phyloP scores from a whole-genome alignment of 2,113 vertebrate genomes.

The Sapajus apella region DNA sequence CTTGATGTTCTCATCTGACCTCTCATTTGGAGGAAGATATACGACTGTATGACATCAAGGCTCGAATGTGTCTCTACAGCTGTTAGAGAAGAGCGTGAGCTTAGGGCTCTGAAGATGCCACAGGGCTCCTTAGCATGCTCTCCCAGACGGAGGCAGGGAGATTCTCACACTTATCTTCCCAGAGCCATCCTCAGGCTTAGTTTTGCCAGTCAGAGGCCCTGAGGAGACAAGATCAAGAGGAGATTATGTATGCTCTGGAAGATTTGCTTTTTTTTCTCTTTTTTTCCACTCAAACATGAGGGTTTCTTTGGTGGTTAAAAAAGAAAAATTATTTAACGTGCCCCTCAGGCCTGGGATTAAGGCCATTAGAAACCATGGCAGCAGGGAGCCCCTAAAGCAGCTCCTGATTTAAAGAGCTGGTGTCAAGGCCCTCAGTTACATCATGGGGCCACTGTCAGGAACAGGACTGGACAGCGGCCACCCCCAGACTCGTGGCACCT shows the following conservation, averaged over 20 bases:
- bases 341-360: constrained; percentile 85
- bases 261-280: constrained; percentile 81
- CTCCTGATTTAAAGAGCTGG: constrained; percentile 82
- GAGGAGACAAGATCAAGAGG: constrained; percentile 77
- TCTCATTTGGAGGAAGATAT: not conserved
- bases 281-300: constrained; percentile 69
- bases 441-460: constrained; percentile 69
- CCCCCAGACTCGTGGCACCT: constrained; percentile 42
- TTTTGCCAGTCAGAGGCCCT: constrained; percentile 27
- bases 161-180: not conserved
- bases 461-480: not conserved
- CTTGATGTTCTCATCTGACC: not conserved
- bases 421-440: constrained; percentile 80
- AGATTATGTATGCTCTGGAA: constrained; percentile 83
- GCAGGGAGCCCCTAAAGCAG: constrained; percentile 67
- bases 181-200: constrained; percentile 22
- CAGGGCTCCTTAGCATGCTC: accelerated
- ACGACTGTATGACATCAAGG: accelerated
- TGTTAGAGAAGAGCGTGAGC: accelerated
- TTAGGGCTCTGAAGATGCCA: not conserved
- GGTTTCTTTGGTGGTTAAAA: constrained; percentile 81
- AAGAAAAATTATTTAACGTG: constrained; percentile 81
- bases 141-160: not conserved
- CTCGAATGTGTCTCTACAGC: not conserved
- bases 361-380: constrained; percentile 89